Conservation (phyloP, 2,113 vertebrate species). For the Daphoenositta chrysoptera region DNA sequence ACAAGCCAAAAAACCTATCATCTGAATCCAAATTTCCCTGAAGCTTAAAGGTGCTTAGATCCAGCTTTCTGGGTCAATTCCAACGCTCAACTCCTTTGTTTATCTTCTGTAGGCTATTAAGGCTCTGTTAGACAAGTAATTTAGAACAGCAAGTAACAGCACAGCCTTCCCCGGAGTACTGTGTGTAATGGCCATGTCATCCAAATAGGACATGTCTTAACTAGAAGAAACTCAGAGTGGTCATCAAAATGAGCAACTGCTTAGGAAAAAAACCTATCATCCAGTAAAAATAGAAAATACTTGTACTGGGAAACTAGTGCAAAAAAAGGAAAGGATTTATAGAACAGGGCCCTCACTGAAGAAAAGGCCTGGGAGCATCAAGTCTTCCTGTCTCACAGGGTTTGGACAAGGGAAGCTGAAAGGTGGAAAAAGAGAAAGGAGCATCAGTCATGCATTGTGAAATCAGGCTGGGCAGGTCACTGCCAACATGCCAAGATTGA, state of each 20-base stretch:
- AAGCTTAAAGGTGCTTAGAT: conserved; percentile 29
- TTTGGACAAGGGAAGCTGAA: neutral
- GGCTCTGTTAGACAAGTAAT: neutral
- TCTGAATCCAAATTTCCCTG: conserved; percentile 26
- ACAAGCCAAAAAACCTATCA: conserved; percentile 23
- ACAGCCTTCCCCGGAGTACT: neutral
- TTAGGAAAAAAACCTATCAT: neutral
- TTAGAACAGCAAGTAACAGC: neutral
- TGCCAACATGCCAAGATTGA: neutral
- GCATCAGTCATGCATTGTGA: neutral
- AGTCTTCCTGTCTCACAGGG: neutral
- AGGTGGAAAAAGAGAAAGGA: neutral
- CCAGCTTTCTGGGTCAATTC: conserved; percentile 22
- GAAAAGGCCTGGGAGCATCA: neutral
- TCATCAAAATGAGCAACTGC: neutral
- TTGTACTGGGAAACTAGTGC: neutral
- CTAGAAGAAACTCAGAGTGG: neutral
- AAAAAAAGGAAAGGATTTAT: neutral
- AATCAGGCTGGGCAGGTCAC: neutral
- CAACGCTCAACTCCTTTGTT: conserved; percentile 8
- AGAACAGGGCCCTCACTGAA: neutral
- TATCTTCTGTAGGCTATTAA: neutral
- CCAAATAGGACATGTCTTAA: neutral
- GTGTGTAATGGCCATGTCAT: neutral
- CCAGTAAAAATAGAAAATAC: neutral